phyloP scores from a whole-genome alignment of 2,888 invertebrate genomes.

The Pristionchus fissidentatus region DNA sequence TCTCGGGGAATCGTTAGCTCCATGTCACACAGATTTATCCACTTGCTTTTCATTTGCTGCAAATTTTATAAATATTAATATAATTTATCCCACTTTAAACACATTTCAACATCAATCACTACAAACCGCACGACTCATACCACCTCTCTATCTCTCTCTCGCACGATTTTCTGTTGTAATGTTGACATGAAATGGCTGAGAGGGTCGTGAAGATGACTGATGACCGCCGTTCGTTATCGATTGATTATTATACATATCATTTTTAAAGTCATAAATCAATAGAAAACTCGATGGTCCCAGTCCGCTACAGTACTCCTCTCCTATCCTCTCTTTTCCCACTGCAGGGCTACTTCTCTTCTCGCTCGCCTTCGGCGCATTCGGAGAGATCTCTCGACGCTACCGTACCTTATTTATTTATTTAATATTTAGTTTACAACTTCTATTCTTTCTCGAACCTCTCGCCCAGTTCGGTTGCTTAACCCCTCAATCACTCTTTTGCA shows the following conservation, averaged over 20 bases:
- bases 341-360: constrained; percentile 66
- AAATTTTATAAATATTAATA: too few relatives aligned
- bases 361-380: constrained; percentile 63
- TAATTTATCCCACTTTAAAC: background rate
- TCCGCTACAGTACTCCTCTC: background rate
- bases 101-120: background rate
- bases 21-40: too few relatives aligned
- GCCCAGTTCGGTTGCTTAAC: constrained; percentile 31
- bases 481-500: constrained; percentile 45
- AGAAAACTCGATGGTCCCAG: background rate
- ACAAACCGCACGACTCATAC: constrained; percentile 9
- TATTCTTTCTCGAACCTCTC: constrained; percentile 1
- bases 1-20: too few relatives aligned
- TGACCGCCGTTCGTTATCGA: background rate
- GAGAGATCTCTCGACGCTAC: constrained; percentile 60
- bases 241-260: background rate
- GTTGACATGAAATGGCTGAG: background rate
- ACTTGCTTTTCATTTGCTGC: constrained; percentile 13
- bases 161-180: constrained; percentile 21
- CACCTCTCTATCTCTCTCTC: background rate
- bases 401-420: constrained; percentile 54
- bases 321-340: constrained; percentile 39
- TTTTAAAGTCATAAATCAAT: too few relatives aligned
- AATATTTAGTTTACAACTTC: too few relatives aligned
- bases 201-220: constrained; percentile 10